Evolutionary conservation across 2,888 invertebrate species (phyloP).

Genomic region (Acrobeloides nanus): DNA sequence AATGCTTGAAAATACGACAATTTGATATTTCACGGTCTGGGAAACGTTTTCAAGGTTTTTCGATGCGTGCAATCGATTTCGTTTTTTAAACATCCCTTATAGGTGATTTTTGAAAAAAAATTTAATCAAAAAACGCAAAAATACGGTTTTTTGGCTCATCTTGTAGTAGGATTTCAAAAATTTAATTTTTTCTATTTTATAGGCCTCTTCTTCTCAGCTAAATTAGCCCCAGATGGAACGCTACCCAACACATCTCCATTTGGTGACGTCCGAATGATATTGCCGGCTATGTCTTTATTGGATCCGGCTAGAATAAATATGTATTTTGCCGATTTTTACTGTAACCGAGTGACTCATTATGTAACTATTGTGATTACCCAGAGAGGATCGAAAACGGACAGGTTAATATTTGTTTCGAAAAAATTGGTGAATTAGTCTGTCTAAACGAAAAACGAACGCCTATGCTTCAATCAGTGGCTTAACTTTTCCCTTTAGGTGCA

Average conservation of each 20-base stretch:
- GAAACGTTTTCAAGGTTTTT: too few species aligned
- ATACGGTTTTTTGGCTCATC: too few species aligned
- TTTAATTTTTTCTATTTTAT: slow-evolving; percentile 16
- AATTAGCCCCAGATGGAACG: slow-evolving; percentile 28
- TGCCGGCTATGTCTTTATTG: slow-evolving; percentile 25
- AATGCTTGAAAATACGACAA: too few species aligned
- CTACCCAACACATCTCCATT: slow-evolving; percentile 41
- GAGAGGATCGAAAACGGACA: slow-evolving; percentile 34
- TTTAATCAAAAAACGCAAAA: too few species aligned
- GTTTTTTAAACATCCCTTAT: too few species aligned
- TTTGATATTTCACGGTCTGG: too few species aligned
- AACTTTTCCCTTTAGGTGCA: too few species aligned
- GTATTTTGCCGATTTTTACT: slow-evolving; percentile 55
- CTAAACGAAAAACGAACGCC: too few species aligned
- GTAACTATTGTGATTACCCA: slow-evolving; percentile 49
- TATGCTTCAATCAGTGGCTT: too few species aligned
- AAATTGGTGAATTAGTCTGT: too few species aligned
- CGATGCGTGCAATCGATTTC: too few species aligned
- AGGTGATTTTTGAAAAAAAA: too few species aligned
- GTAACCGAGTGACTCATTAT: slow-evolving; percentile 50
- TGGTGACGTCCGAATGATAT: slow-evolving; percentile 41
- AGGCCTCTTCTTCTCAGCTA: slow-evolving; percentile 53
- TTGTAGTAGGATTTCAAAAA: background rate
- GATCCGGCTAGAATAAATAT: slow-evolving; percentile 26
- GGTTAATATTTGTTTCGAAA: slow-evolving; percentile 23